phyloP scores from a whole-genome alignment of 2,113 vertebrate species.

The Callipepla californica region DNA sequence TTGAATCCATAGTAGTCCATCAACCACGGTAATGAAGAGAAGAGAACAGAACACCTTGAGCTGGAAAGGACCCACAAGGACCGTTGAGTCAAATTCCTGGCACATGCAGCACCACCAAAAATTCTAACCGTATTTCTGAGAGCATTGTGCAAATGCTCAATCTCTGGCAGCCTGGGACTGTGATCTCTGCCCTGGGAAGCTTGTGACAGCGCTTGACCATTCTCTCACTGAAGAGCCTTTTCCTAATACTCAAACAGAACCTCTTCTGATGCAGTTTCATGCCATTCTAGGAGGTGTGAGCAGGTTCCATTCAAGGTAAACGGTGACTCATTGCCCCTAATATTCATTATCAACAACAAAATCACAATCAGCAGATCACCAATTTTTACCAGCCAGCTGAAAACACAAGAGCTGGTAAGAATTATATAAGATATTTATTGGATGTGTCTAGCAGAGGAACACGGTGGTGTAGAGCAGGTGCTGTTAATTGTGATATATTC shows the following conservation, averaged over 20 bases:
- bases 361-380: background rate
- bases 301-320: slow-evolving; percentile 8
- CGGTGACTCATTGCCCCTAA: background rate
- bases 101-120: background rate
- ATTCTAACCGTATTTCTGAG: background rate
- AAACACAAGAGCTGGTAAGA: background rate
- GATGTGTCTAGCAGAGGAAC: slow-evolving; percentile 17
- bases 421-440: background rate
- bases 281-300: background rate
- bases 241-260: background rate
- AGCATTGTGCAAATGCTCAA: background rate
- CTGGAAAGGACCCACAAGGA: background rate
- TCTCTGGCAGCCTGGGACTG: background rate
- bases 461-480: slow-evolving; percentile 60
- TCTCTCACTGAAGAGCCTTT: background rate
- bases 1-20: background rate
- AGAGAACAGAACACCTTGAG: background rate
- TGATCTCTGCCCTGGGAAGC: background rate
- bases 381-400: background rate
- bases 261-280: background rate
- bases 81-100: background rate
- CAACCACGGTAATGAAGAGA: background rate
- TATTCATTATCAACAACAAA: background rate
- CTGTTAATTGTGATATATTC: slow-evolving; percentile 38
- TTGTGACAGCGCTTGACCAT: background rate